Conservation (phyloP, 37 sponge, comb jelly and placozoan genomes). For the Beroe ovata region DNA sequence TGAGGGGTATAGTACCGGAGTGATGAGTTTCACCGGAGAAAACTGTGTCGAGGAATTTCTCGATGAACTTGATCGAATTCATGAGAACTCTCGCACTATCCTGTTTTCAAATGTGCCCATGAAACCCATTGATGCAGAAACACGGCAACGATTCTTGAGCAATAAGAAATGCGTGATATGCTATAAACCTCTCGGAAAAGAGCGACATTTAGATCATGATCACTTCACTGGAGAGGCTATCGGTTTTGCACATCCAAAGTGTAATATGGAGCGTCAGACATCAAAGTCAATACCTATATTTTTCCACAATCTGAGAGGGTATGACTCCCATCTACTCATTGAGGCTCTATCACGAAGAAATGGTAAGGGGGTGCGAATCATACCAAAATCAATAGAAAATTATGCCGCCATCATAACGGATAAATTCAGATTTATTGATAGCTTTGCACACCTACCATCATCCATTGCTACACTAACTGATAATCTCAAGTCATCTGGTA, state of each 20-base stretch:
- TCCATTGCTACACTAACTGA: neutral
- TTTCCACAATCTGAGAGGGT: conserved; percentile 55
- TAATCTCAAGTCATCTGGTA: neutral
- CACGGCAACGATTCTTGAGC: neutral
- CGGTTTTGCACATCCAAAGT: neutral
- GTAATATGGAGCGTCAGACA: neutral
- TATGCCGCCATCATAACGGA: neutral
- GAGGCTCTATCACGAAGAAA: neutral
- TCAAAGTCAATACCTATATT: conserved; percentile 3
- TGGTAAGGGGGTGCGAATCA: neutral
- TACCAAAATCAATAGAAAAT: conserved; percentile 19
- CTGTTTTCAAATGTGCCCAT: neutral
- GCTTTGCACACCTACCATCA: neutral
- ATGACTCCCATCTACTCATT: conserved; percentile 38
- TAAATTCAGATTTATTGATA: conserved; percentile 49
- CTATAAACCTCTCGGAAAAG: neutral
- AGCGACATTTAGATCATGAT: conserved; percentile 1
- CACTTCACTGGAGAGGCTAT: conserved; percentile 1
- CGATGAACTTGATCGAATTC: neutral
- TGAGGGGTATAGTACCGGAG: neutral
- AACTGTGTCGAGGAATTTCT: neutral
- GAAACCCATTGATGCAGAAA: neutral
- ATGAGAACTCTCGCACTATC: neutral
- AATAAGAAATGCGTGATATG: neutral
- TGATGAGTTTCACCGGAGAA: neutral